Evolutionary conservation across 2,888 invertebrate genomes (phyloP).

Genomic region (Auanema freiburgensis): DNA sequence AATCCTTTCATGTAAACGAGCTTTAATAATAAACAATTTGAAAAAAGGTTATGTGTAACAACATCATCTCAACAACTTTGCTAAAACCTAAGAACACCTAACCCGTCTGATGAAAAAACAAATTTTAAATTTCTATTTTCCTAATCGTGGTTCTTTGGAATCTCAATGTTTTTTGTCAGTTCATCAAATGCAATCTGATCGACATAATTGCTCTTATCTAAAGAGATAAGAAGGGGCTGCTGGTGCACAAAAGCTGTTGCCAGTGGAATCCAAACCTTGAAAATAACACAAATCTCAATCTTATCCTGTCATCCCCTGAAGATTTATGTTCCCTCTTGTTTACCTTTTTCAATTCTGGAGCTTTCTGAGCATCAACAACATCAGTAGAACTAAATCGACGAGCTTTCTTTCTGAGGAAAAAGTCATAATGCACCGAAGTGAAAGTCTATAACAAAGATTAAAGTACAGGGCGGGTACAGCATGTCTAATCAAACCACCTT

Average conservation of each 20-base stretch:
- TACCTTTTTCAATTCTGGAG: constrained; percentile 52
- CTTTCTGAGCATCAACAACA: constrained; percentile 47
- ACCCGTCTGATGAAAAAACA: constrained; percentile 3
- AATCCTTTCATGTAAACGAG: too few relatives aligned
- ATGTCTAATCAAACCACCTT: constrained; percentile 31
- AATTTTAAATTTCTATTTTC: constrained; percentile 1
- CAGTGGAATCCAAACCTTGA: constrained; percentile 55
- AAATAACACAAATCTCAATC: background rate
- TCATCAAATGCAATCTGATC: constrained; percentile 46
- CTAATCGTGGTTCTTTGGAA: constrained; percentile 46
- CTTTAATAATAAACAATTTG: too few relatives aligned
- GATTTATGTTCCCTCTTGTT: background rate
- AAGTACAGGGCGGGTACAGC: constrained; percentile 6
- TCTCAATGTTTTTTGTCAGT: constrained; percentile 46
- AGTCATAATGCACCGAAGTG: constrained; percentile 60
- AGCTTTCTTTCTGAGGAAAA: constrained; percentile 56
- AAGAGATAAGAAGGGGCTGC: constrained; percentile 53
- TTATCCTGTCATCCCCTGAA: background rate
- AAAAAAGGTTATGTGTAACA: too few relatives aligned
- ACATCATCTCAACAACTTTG: too few relatives aligned
- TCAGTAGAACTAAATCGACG: constrained; percentile 51
- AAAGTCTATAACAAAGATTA: constrained; percentile 41
- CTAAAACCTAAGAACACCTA: too few relatives aligned
- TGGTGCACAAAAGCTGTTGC: constrained; percentile 58
- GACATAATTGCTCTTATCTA: constrained; percentile 47